Evolutionary conservation across 2,888 invertebrate species (phyloP).

Genomic region (Pachydiplax longipennis): DNA sequence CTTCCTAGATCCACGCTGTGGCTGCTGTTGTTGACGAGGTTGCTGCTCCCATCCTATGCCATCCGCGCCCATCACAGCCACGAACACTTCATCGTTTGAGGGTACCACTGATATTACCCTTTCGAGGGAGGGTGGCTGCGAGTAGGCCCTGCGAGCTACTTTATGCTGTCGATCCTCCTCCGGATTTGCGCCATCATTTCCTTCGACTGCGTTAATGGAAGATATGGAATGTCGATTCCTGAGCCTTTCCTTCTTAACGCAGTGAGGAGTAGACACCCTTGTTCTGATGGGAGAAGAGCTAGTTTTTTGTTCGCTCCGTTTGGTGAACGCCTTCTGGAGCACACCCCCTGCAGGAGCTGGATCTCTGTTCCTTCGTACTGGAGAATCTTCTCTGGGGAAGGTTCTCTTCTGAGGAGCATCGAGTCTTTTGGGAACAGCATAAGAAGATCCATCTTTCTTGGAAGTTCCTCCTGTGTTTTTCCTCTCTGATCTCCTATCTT

Average conservation of each 20-base stretch:
- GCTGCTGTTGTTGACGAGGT: neutral
- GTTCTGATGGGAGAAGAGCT: neutral
- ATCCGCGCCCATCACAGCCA: neutral
- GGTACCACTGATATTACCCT: constrained; percentile 31
- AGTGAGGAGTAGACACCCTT: constrained; percentile 12
- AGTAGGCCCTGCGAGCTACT: neutral
- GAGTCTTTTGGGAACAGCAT: neutral
- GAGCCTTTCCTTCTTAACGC: constrained; percentile 1
- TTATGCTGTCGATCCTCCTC: constrained; percentile 4
- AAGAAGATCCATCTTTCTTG: neutral
- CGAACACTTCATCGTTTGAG: constrained; percentile 25
- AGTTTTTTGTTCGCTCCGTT: neutral
- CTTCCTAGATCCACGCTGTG: neutral
- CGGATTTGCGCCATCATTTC: neutral
- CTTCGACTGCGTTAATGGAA: constrained; percentile 7
- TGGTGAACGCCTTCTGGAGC: neutral
- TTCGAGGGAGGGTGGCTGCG: constrained; percentile 31
- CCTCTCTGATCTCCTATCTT: neutral
- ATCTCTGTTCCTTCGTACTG: neutral
- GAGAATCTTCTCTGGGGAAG: neutral
- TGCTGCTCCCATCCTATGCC: constrained; percentile 29
- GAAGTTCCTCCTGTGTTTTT: neutral
- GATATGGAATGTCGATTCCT: constrained; percentile 36
- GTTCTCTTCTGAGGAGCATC: too few relatives aligned
- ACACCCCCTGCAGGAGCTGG: neutral